Base-by-base conservation (phyloP, 2,888 invertebrate genomes). In the Mesopsocus fuscifrons region DNA sequence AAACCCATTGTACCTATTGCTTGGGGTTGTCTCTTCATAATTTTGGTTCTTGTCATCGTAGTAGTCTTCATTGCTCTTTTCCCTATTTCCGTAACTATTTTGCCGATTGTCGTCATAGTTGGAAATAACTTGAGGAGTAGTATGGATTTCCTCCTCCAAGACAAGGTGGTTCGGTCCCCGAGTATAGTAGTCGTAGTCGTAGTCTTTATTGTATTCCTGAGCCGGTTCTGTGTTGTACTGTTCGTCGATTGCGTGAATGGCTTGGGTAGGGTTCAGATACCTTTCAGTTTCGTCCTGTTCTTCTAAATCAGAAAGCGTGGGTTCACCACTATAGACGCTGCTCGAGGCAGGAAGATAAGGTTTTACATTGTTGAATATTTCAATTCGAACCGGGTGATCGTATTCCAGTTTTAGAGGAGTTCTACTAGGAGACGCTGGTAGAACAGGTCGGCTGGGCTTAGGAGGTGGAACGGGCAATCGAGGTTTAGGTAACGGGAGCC, bases 331-430 rank as follows among this genome's bases (percentile, higher is more conserved):
- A 11, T 38, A 38, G 11, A 38, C 38, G n/a, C 18, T 38, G 5
- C 38, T 20, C 9, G 38, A 38, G 5, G 20, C 38, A 21, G 38
- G 38, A 5, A 38, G 20, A 38, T 38, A 38, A 13, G 17, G 17
- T 17, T 38, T 38, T 6, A 21, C 38, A 38, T 38, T 38, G 11
- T 38, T 38, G 20, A 20, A 38, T 20, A 38, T 38, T 13, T 38
- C 20, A 38, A 38, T 38, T 18, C 38, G 17, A 20, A 38, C 38
- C 4, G 38, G 38, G 20, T 38, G 38, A 18, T 38, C 20, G 20
- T 38, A 38, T 20, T 38, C 38, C 4, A 38, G 20, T 34, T 34
- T 34, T 3, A 18, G 13, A 6, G 43, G 43, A n/a, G 35, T 30
- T 23, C 42, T 42, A 11, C 22, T 20, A 13, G 45, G 42, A 5